These are phyloP conservation scores for Macaria liturata DNA, from an alignment of 2,888 invertebrate genomes.

Conservation along the genomic window DNA sequence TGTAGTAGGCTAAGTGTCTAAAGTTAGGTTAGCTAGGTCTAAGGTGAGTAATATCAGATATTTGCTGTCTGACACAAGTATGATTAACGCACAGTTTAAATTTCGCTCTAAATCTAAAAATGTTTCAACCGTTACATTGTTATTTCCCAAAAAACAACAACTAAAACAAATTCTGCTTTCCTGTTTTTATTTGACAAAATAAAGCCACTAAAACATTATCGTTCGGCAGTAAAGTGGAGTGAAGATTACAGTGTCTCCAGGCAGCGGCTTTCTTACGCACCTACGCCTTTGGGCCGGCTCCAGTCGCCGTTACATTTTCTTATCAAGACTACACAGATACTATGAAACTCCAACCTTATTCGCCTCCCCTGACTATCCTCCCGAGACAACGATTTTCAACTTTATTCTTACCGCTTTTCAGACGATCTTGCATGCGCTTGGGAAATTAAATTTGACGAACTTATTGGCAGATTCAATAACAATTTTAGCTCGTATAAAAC, in stretches of 20 bases:
- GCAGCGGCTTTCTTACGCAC: slow-evolving; percentile 56
- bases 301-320: slow-evolving; percentile 65
- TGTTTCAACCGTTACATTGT: too few species aligned
- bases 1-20: too few species aligned
- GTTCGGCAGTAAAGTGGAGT: slow-evolving; percentile 51
- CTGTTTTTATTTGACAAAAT: slow-evolving; percentile 20
- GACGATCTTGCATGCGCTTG: background rate
- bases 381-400: slow-evolving; percentile 15
- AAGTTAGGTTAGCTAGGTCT: too few species aligned
- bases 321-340: slow-evolving; percentile 64
- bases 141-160: background rate
- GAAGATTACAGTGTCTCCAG: slow-evolving; percentile 64
- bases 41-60: too few species aligned
- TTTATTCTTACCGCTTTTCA: slow-evolving; percentile 14
- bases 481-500: slow-evolving; percentile 2
- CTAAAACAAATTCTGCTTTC: slow-evolving; percentile 4
- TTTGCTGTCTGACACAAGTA: too few species aligned
- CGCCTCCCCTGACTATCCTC: slow-evolving; percentile 11
- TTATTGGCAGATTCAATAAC: slow-evolving; percentile 13
- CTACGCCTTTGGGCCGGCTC: slow-evolving; percentile 51
- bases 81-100: too few species aligned
- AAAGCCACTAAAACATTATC: slow-evolving; percentile 28
- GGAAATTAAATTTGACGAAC: slow-evolving; percentile 6
- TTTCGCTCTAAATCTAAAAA: too few species aligned
- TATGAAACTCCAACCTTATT: slow-evolving; percentile 31